Evolutionary conservation across 2,113 vertebrate genomes (phyloP).

Genomic region (Sebastes fasciatus): DNA sequence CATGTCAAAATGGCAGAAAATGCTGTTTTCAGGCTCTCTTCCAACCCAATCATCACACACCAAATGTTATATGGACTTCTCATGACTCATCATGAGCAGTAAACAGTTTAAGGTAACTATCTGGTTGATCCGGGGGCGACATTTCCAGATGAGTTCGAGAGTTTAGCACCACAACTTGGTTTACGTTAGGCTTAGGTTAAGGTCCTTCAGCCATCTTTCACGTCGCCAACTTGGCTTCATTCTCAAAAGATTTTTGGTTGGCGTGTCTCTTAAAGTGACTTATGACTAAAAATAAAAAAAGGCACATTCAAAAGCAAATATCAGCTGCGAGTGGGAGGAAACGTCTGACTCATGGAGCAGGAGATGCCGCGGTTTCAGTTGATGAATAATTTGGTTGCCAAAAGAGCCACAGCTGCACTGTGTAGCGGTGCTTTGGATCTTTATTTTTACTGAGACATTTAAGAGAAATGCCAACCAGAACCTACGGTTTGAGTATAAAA

Average conservation of each 20-base stretch:
- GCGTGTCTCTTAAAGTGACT: neutral
- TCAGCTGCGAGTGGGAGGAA: slow-evolving; percentile 50
- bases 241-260: neutral
- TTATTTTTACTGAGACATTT: slow-evolving; percentile 1
- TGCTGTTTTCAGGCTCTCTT: too few species aligned
- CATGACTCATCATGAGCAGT: neutral
- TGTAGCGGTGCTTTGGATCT: neutral
- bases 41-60: neutral
- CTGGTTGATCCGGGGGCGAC: neutral
- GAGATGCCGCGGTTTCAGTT: slow-evolving; percentile 9
- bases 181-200: neutral
- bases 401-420: slow-evolving; percentile 19
- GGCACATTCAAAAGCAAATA: slow-evolving; percentile 37
- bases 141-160: neutral
- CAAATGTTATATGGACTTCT: neutral
- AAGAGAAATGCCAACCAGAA: neutral
- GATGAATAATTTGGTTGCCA: slow-evolving; percentile 13
- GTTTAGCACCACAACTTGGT: neutral
- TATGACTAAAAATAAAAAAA: slow-evolving; percentile 21
- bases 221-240: neutral
- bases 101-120: neutral
- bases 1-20: too few species aligned
- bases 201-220: neutral
- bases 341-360: slow-evolving; percentile 30
- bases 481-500: too few species aligned